Conservation (phyloP, 2,797 vertebrate genomes). For the Enteromius viviparus region DNA sequence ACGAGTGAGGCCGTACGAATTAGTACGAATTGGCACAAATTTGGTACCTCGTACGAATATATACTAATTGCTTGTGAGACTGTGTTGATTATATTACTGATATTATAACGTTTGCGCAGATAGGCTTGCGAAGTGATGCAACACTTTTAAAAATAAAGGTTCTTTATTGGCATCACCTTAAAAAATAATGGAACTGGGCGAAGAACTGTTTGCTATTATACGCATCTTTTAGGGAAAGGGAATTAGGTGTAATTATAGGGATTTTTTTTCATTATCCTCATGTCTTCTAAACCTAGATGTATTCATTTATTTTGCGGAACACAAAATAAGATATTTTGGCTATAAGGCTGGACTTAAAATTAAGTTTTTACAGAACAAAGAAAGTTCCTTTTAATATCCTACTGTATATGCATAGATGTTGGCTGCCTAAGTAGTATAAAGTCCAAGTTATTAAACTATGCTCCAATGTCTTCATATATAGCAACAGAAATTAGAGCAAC, state of each 20-base stretch:
- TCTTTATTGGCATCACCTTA: neutral
- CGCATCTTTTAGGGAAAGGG: neutral
- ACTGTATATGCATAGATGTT: neutral
- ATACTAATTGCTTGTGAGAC: no score
- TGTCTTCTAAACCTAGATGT: neutral
- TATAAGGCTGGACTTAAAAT: neutral
- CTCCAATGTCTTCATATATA: neutral
- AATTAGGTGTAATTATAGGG: neutral
- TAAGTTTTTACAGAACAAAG: neutral
- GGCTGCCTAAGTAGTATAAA: neutral
- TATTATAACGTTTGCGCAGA: neutral
- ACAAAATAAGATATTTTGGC: neutral
- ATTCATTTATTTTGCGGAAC: neutral
- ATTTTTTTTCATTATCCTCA: neutral
- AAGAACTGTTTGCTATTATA: neutral
- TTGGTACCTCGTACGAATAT: no score
- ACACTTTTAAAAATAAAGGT: neutral
- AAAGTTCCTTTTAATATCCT: neutral
- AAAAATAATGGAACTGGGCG: neutral
- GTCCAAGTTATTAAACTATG: neutral
- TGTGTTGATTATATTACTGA: neutral
- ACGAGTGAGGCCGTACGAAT: no score
- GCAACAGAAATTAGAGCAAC: constrained; percentile 17
- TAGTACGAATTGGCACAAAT: no score
- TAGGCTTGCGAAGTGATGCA: neutral